These are phyloP conservation scores for Diuraphis noxia DNA, from an alignment of 1,140 invertebrate genomes.

Conservation along the genomic window DNA sequence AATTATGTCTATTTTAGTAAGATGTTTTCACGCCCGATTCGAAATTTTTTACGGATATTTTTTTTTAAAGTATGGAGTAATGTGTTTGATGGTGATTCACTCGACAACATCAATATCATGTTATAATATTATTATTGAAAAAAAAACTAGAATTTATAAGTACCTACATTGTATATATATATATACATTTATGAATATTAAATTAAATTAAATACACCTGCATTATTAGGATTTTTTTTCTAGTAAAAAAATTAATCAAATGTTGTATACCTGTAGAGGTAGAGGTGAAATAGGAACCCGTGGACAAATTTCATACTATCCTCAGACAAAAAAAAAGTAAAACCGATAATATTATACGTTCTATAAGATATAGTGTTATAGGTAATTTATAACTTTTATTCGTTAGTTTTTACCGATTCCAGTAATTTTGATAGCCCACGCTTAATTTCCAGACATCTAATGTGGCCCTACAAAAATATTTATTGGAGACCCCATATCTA, in stretches of 20 bases:
- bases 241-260: background rate
- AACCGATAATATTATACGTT: no score
- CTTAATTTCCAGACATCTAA: no score
- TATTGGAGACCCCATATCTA: no score
- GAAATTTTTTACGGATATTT: background rate
- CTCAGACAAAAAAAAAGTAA: no score
- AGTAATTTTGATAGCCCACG: no score
- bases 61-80: no score
- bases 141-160: background rate
- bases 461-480: no score
- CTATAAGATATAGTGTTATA: no score
- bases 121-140: background rate
- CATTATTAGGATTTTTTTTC: background rate
- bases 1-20: background rate
- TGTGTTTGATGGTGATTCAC: background rate
- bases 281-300: no score
- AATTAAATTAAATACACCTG: background rate
- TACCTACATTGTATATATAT: background rate
- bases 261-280: background rate
- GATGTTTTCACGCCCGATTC: background rate
- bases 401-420: no score
- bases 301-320: no score
- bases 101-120: background rate
- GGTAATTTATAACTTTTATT: no score
- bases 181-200: background rate